Conservation (phyloP, 53 echinoderm and acorn worm genomes). For the Luidia sarsii region DNA sequence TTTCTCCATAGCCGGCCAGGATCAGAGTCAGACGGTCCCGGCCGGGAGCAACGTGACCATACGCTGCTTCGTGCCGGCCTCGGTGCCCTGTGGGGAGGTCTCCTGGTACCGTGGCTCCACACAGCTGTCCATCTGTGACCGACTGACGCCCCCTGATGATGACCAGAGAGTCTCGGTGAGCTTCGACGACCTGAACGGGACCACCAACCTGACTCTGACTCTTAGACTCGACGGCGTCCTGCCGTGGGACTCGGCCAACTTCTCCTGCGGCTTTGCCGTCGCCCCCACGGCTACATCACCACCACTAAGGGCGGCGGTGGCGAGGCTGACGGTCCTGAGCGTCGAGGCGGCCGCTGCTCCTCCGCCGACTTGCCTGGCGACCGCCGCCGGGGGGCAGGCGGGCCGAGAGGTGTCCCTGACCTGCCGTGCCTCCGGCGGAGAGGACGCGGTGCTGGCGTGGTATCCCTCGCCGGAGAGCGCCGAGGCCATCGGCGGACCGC, state of each 20-base stretch:
- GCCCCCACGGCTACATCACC: background rate
- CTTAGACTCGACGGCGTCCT: no score
- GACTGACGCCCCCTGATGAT: background rate
- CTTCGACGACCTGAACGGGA: background rate
- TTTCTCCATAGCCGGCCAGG: no score
- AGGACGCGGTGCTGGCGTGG: constrained; percentile 3
- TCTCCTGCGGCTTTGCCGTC: no score
- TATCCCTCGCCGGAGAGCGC: background rate
- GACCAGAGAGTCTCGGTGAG: no score
- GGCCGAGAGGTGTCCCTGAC: constrained; percentile 18
- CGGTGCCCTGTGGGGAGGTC: background rate
- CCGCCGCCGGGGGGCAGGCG: background rate
- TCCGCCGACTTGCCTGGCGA: no score
- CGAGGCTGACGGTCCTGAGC: background rate
- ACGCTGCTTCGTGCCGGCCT: background rate
- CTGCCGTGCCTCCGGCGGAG: background rate
- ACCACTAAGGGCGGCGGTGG: background rate
- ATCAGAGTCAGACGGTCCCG: background rate
- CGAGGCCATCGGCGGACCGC: background rate
- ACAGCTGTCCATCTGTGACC: background rate
- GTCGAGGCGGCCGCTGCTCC: no score
- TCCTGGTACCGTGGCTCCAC: constrained; percentile 10
- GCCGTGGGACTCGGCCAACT: no score
- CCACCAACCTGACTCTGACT: no score
- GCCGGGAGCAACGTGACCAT: background rate